phyloP scores from a whole-genome alignment of 2,797 vertebrate genomes.

The Dryobates pubescens region DNA sequence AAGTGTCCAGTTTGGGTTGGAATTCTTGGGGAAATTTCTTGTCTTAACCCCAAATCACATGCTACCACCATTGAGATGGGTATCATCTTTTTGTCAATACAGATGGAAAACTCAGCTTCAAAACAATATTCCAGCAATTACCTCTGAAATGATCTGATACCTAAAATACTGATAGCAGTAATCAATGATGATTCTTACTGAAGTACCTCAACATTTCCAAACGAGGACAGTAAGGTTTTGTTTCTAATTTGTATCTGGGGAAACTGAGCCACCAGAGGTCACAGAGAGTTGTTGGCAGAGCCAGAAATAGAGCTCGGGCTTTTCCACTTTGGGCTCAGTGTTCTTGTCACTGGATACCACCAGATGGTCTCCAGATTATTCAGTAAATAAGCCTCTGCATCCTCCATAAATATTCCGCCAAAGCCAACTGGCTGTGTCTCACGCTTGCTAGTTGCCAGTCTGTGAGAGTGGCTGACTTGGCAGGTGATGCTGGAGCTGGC shows the following conservation, averaged over 20 bases:
- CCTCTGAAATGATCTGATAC: not conserved
- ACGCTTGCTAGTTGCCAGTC: slow-evolving; percentile 61
- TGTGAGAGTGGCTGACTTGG: slow-evolving; percentile 53
- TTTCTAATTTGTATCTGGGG: not conserved
- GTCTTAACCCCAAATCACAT: not conserved
- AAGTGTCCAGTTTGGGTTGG: not conserved
- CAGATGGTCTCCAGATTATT: slow-evolving; percentile 73
- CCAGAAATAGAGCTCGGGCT: slow-evolving; percentile 59
- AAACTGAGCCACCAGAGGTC: slow-evolving; percentile 51
- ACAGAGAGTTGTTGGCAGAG: slow-evolving; percentile 30
- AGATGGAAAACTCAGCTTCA: not conserved
- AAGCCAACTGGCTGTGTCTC: slow-evolving; percentile 70
- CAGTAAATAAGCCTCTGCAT: slow-evolving; percentile 72
- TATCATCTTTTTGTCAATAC: not conserved
- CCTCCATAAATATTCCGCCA: slow-evolving; percentile 66
- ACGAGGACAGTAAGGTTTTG: not conserved
- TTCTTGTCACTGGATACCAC: slow-evolving; percentile 64
- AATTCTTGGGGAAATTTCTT: not conserved
- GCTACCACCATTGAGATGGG: not conserved
- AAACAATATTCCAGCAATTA: not conserved
- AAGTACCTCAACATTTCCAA: slow-evolving; percentile 7
- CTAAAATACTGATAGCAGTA: not conserved
- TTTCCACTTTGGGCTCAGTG: slow-evolving; percentile 48
- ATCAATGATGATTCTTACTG: not conserved
- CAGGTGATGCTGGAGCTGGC: slow-evolving; percentile 41